These are phyloP conservation scores for Masnerella sp. DNA, from an alignment of 2,888 invertebrate genomes.

Conservation along the genomic window DNA sequence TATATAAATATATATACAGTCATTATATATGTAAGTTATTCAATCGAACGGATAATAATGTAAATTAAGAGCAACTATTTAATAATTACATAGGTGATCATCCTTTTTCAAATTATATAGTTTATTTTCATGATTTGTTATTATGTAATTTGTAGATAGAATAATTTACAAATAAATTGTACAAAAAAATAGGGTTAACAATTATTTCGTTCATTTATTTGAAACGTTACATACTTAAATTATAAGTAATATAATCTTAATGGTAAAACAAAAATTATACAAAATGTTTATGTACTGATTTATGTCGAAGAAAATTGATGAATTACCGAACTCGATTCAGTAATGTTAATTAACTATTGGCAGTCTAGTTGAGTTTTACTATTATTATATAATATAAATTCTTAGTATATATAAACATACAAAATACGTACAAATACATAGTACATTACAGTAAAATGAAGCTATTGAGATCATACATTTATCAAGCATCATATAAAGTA, in stretches of 20 bases:
- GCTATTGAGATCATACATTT: no score
- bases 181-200: background rate
- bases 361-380: background rate
- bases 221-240: background rate
- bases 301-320: background rate
- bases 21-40: conserved; percentile 18
- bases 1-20: conserved; percentile 11
- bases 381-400: conserved; percentile 4
- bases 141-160: conserved; percentile 34
- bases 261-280: no score
- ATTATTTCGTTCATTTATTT: background rate
- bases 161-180: conserved; percentile 25
- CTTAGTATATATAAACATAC: background rate
- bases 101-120: no score
- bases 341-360: background rate
- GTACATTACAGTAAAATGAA: background rate
- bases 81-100: no score
- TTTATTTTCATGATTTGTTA: conserved; percentile 12
- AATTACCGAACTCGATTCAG: background rate
- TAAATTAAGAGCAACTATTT: conserved; percentile 12
- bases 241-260: background rate
- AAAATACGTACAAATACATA: conserved; percentile 3
- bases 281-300: no score
- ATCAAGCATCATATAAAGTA: no score
- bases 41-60: conserved; percentile 24